Evolutionary conservation across 2,888 invertebrate genomes (phyloP), one percentile per base, ranked within the genome.

Genomic region (Sinotaia quadrata): DNA sequence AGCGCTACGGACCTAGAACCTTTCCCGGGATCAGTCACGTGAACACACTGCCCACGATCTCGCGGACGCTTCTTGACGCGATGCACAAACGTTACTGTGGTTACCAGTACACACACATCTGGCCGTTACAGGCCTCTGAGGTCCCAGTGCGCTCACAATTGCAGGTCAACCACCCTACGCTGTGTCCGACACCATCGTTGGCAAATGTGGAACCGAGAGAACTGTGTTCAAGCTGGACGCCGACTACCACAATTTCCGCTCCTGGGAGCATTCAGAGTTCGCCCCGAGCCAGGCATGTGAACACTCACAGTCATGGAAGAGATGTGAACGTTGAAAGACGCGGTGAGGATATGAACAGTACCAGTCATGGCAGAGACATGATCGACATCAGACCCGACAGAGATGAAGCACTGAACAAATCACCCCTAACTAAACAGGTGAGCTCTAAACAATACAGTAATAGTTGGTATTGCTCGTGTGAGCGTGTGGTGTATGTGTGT

Each of bases 81-180:
- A 78, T 84, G 79, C 84, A 84, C 68, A 84, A 83, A 63, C 81
- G 78, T 49, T 81, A 81, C 69, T 84, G 82, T 77, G 73, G 83
- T 27, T 79, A 83, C 66, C 83, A 84, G 68, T 84, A 83, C 68
- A 59, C 71, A 62, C 12, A 10, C 34, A 15, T 36, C 52, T 21
- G 33, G 24, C n/a, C n/a, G n/a, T 1, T 24, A 7, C n/a, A 24
- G 21, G 47, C 12, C 12, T 21, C n/a, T n/a, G 18, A 21, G 47
- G 7, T 18, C 24, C 24, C 12, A 21, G 47, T 47, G 7, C 8
- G 18, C 21, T 8, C n/a, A 7, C 5, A 8, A 47, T 2, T 29
- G 24, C 34, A 31, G 15, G 21, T 36, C 15, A 34, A 34, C 8
- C 49, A 44, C 29, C 47, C 29, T 49, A 54, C 37, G n/a, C 67